phyloP scores from a whole-genome alignment of 2,888 invertebrate species.

The Camptogramma bilineatum region DNA sequence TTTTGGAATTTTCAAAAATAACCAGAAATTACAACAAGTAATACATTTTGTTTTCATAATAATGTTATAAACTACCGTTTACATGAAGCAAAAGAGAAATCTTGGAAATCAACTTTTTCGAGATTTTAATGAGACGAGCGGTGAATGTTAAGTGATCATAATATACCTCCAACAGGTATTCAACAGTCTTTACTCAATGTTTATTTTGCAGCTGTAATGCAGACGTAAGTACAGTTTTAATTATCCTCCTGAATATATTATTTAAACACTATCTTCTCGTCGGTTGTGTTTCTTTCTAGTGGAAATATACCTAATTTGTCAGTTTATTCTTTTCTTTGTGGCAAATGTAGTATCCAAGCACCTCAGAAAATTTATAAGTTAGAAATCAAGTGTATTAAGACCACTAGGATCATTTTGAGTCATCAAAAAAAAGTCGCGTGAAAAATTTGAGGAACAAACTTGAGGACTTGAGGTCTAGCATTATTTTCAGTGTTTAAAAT shows the following conservation, averaged over 20 bases:
- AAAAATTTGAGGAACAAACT: too few relatives aligned
- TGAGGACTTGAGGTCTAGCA: too few relatives aligned
- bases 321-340: too few relatives aligned
- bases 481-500: too few relatives aligned
- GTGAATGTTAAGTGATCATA: conserved; percentile 42
- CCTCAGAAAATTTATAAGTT: too few relatives aligned
- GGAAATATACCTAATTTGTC: background rate
- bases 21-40: background rate
- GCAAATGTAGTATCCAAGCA: too few relatives aligned
- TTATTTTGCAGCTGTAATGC: conserved; percentile 61
- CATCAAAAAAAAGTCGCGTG: too few relatives aligned
- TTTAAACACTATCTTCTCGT: background rate
- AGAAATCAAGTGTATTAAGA: too few relatives aligned
- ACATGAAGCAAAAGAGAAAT: background rate
- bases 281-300: background rate
- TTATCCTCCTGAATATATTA: conserved; percentile 46
- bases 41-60: background rate
- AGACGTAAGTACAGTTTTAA: conserved; percentile 61
- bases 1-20: background rate
- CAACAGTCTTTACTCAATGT: conserved; percentile 48
- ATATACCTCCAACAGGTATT: conserved; percentile 49
- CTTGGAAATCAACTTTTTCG: background rate
- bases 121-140: conserved; percentile 19
- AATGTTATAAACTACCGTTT: background rate
- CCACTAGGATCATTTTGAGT: too few relatives aligned